Evolutionary conservation across 2,113 vertebrate species (phyloP).

Genomic region (Ammodramus savannarum): DNA sequence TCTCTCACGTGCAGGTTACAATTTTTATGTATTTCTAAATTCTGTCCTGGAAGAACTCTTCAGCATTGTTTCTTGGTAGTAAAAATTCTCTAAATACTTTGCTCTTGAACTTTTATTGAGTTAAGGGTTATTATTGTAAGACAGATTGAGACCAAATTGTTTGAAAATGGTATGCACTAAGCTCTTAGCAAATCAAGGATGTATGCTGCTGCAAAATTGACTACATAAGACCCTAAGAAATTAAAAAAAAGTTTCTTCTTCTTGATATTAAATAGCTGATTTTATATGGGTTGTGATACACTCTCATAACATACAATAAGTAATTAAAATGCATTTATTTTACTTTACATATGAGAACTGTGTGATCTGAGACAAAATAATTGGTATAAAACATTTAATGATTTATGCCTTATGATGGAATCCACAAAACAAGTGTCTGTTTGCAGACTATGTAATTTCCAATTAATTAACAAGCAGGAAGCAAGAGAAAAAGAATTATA

Average conservation of each 20-base stretch:
- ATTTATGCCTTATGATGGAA: neutral
- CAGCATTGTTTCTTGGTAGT: neutral
- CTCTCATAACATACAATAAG: neutral
- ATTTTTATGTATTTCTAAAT: neutral
- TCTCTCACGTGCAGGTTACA: neutral
- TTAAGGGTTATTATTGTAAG: neutral
- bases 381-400: neutral
- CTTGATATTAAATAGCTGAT: neutral
- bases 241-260: fast-evolving
- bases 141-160: neutral
- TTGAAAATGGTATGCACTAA: neutral
- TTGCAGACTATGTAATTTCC: neutral
- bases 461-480: conserved; percentile 4
- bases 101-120: neutral
- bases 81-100: neutral
- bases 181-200: neutral
- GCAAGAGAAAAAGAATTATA: neutral
- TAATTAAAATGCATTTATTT: neutral
- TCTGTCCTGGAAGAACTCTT: neutral
- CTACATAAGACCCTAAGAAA: neutral
- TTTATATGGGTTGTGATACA: neutral
- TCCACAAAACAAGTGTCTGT: neutral
- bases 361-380: neutral
- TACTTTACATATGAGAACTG: neutral
- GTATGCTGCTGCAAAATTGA: neutral